Evolutionary conservation across 2,888 invertebrate species (phyloP), one percentile per base, ranked within the genome.

Genomic region (Dorcus parallelipipedus): DNA sequence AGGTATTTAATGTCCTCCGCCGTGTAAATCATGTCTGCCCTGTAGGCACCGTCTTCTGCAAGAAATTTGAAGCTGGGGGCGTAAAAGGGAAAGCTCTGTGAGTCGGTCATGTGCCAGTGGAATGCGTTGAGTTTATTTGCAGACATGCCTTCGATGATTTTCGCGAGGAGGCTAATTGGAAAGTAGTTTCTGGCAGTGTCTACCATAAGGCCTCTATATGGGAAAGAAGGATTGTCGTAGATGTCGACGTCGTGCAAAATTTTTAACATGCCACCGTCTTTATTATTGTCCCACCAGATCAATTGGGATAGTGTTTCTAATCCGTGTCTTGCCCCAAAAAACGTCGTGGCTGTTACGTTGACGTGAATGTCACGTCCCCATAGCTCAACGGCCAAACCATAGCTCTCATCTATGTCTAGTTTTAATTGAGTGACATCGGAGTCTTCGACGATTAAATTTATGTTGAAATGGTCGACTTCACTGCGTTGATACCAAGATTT

Each of bases 141-240:
- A 14, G 56, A 52, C 56, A 56, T 56, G 8, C 56, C 57, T 8
- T 48, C 41, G n/a, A 96, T 80, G 5, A 91, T 86, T 10, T 86
- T 84, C 65, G 87, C 83, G 38, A 91, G 81, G 43, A 86, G 81
- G 8, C 79, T 80, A 2, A 91, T 81, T 0, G 90, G 85, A 67
- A 95, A 87, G 76, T 85, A 97, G 76, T 95, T 95, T 38, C 97
- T 81, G 0, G 95, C 89, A 0, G 96, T 93, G 73, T 97, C 97
- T 48, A 97, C 78, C 74, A 95, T 84, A 0, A 97, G 75, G 2
- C 96, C 95, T 49, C 97, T 85, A 76, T 92, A 93, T 0, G 81
- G 73, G 72, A 87, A 89, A 38, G 86, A 81, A 0, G 97, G 96
- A 38, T 83, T 84, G 76, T 97, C 96, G 51, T 83, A 80, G 2